These are phyloP conservation scores for Rhinophrynus dorsalis DNA, from an alignment of 2,797 vertebrate genomes.

Conservation along the genomic window DNA sequence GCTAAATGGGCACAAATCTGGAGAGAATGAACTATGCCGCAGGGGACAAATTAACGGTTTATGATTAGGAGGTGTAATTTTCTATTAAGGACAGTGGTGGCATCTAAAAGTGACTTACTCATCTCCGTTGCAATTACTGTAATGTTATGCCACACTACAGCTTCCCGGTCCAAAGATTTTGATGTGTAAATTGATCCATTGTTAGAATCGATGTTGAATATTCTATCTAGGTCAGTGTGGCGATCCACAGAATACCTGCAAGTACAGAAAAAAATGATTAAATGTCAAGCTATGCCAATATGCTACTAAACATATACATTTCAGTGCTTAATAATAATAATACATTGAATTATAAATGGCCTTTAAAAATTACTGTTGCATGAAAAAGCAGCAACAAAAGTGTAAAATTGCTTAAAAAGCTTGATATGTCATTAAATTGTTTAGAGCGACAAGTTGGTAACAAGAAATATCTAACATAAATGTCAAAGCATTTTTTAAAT, in stretches of 20 bases:
- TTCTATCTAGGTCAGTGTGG: slow-evolving; percentile 91
- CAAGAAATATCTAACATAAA: slow-evolving; percentile 38
- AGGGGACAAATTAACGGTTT: too few species aligned
- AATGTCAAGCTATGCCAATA: neutral
- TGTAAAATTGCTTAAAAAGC: slow-evolving; percentile 35
- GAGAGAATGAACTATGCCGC: too few species aligned
- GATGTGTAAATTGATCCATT: slow-evolving; percentile 90
- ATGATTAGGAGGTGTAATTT: too few species aligned
- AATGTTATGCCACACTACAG: slow-evolving; percentile 92
- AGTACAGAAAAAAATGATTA: slow-evolving; percentile 50
- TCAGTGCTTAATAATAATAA: slow-evolving; percentile 1
- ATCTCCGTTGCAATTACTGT: slow-evolving; percentile 89
- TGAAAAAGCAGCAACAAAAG: slow-evolving; percentile 31
- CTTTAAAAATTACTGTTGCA: slow-evolving; percentile 24
- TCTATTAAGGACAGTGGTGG: slow-evolving; percentile 18
- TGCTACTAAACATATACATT: neutral
- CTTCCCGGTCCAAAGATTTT: slow-evolving; percentile 87
- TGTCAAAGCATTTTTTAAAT: slow-evolving; percentile 48
- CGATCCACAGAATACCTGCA: slow-evolving; percentile 93
- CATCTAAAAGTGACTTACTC: slow-evolving; percentile 76
- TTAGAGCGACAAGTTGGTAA: slow-evolving; percentile 27
- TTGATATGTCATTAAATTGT: slow-evolving; percentile 37
- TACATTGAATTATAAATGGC: slow-evolving; percentile 26
- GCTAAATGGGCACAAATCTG: too few species aligned
- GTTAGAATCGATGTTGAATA: slow-evolving; percentile 89